These are phyloP conservation scores for Smithornis capensis DNA, from an alignment of 2,113 vertebrate species.

Conservation along the genomic window DNA sequence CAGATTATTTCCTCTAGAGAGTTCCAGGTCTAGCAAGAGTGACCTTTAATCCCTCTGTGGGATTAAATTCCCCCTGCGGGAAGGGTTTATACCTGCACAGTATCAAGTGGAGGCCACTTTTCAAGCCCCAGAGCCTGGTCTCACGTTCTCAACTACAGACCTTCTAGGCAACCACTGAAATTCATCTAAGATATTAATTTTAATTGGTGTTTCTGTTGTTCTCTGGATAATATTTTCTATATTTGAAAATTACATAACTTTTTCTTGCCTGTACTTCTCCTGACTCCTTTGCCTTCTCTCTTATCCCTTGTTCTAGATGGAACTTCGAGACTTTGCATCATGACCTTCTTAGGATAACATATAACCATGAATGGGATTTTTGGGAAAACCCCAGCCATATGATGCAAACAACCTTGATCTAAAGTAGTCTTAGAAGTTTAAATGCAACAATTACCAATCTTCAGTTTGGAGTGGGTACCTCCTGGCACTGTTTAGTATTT, in stretches of 20 bases:
- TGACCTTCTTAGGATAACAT: neutral
- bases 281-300: neutral
- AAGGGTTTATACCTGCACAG: neutral
- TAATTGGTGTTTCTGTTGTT: neutral
- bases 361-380: neutral
- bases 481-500: neutral
- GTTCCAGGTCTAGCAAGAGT: neutral
- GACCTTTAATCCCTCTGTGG: neutral
- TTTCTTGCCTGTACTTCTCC: neutral
- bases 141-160: fast-evolving
- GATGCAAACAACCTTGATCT: neutral
- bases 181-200: neutral
- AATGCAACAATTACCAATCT: neutral
- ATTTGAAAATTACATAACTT: neutral
- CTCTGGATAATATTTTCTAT: neutral
- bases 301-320: neutral
- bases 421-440: neutral
- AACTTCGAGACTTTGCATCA: neutral
- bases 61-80: neutral
- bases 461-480: neutral
- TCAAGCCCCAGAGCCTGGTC: neutral
- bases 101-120: neutral
- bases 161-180: neutral
- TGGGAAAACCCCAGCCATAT: fast-evolving
- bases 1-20: neutral